Percentiles rank a stretch among this genome's conserved stretches.
These are phyloP conservation scores for Oreochromis spilurus DNA, from an alignment of 2,113 vertebrate genomes.

Conservation along the genomic window DNA sequence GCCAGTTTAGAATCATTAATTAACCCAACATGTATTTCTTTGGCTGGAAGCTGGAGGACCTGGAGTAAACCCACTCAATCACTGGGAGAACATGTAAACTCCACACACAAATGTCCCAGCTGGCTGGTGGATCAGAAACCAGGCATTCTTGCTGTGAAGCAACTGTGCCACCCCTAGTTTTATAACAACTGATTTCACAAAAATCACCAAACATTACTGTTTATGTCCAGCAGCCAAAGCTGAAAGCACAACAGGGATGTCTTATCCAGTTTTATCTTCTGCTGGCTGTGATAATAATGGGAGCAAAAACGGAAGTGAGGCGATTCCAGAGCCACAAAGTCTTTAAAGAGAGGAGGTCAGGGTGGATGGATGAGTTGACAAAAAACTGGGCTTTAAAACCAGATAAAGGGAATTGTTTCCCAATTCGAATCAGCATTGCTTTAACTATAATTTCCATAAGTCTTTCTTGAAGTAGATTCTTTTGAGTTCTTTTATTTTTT, in stretches of 20 bases:
- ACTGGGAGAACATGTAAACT: not conserved
- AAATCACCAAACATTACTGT: not conserved
- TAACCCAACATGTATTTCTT: not conserved
- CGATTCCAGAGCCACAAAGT: not conserved
- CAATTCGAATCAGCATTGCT: not conserved
- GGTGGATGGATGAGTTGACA: not conserved
- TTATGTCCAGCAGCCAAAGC: not conserved
- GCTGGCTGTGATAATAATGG: not conserved
- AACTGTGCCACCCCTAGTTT: not conserved
- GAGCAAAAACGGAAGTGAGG: not conserved
- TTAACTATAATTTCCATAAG: not conserved
- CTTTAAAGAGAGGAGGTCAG: not conserved
- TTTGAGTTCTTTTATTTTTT: not conserved
- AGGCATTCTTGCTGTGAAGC: not conserved
- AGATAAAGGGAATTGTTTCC: not conserved
- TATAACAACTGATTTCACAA: not conserved
- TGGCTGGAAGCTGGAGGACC: not conserved
- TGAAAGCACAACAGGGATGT: not conserved
- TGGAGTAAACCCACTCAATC: not conserved
- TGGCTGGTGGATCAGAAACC: not conserved
- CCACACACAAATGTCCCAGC: not conserved
- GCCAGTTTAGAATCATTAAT: not conserved
- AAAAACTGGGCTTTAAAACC: not conserved
- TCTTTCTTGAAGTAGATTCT: not conserved
- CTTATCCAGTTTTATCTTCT: not conserved